A percentile compares a stretch with the other conserved stretches of the same genome.
These are phyloP conservation scores for Amphiprion clarkii DNA, from an alignment of 2,797 vertebrate genomes.

Conservation along the genomic window DNA sequence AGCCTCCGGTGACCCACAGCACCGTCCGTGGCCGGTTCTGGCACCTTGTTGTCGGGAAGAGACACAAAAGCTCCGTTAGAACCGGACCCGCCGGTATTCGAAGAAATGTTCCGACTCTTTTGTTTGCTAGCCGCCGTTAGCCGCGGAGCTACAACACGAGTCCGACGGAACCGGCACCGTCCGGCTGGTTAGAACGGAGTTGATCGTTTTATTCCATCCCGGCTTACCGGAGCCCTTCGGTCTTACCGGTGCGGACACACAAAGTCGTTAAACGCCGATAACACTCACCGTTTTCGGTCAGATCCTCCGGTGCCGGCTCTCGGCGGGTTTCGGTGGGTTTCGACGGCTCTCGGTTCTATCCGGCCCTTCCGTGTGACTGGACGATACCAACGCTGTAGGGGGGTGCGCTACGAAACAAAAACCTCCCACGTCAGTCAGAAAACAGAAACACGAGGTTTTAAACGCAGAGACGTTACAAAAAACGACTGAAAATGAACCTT, in stretches of 20 bases:
- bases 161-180: too few relatives aligned
- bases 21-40: too few relatives aligned
- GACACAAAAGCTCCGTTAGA: too few relatives aligned
- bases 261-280: not conserved
- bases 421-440: not conserved
- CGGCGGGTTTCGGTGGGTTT: too few relatives aligned
- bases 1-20: not conserved
- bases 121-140: constrained; percentile 52
- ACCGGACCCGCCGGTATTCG: too few relatives aligned
- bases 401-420: not conserved
- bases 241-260: rapidly evolving
- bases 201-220: too few relatives aligned
- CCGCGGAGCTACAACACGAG: constrained; percentile 3
- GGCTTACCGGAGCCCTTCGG: too few relatives aligned
- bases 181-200: too few relatives aligned
- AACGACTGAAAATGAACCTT: too few relatives aligned
- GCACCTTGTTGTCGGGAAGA: too few relatives aligned
- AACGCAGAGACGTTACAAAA: not conserved
- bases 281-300: constrained; percentile 37
- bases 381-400: constrained; percentile 38
- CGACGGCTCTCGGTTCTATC: constrained; percentile 8
- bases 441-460: rapidly evolving
- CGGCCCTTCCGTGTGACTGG: constrained; percentile 65
- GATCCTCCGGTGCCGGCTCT: constrained; percentile 26
- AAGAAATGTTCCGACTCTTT: constrained; percentile 32